Evolutionary conservation across 2,113 vertebrate genomes (phyloP).

Genomic region (Prionailurus bengalensis): DNA sequence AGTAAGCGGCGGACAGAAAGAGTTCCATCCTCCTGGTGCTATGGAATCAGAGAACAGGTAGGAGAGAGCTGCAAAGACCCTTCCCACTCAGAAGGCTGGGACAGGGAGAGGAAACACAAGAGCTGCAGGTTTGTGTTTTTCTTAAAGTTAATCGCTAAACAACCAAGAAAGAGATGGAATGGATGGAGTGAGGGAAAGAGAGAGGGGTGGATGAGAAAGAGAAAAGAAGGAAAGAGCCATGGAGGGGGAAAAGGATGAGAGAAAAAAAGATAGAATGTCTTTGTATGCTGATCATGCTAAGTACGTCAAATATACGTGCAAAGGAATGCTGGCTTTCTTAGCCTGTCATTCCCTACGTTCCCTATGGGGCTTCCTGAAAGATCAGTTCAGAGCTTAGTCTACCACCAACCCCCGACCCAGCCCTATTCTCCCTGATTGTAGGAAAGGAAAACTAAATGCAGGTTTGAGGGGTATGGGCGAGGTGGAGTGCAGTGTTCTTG

Average conservation of each 20-base stretch:
- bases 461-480: too few species aligned
- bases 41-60: background rate
- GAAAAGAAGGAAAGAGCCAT: background rate
- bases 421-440: background rate
- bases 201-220: background rate
- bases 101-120: background rate
- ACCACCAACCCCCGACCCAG: background rate
- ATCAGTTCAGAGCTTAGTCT: background rate
- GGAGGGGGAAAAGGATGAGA: background rate
- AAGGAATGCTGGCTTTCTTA: background rate
- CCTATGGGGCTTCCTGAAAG: background rate
- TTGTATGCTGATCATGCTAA: background rate
- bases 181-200: background rate
- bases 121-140: background rate
- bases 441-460: background rate
- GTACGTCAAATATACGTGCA: background rate
- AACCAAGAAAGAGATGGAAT: background rate
- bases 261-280: background rate
- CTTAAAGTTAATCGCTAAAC: background rate
- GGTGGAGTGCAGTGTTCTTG: background rate
- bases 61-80: background rate
- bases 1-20: background rate
- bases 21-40: background rate
- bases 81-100: background rate
- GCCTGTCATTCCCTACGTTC: background rate